phyloP scores from a whole-genome alignment of 92 coral and sea anemone species.

The Ricordea florida region DNA sequence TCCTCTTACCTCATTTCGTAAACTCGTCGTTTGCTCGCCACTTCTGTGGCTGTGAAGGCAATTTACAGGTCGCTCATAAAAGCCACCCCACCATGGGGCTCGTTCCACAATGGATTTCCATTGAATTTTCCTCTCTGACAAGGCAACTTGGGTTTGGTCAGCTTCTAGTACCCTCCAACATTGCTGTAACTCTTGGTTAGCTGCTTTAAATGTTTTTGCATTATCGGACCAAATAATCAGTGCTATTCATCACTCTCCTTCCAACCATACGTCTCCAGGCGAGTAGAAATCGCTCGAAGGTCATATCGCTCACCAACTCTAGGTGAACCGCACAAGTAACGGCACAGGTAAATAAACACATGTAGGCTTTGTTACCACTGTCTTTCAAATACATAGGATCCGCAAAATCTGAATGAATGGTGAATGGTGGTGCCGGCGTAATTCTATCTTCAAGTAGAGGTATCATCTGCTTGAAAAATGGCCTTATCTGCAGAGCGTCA shows the following conservation, averaged over 20 bases:
- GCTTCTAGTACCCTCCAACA: slow-evolving; percentile 27
- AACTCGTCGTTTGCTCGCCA: too few species aligned
- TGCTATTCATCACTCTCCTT: slow-evolving; percentile 52
- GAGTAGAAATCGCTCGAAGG: slow-evolving; percentile 8
- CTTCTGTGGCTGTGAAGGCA: too few species aligned
- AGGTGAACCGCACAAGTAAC: slow-evolving; percentile 46
- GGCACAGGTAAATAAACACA: slow-evolving; percentile 44
- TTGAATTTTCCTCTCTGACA: slow-evolving; percentile 27
- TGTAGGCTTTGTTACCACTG: slow-evolving; percentile 34
- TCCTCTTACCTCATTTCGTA: too few species aligned
- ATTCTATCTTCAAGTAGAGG: slow-evolving; percentile 42
- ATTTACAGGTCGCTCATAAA: slow-evolving; percentile 38
- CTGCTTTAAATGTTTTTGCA: slow-evolving; percentile 46
- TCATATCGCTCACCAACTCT: slow-evolving; percentile 37
- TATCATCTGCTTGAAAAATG: slow-evolving; percentile 36
- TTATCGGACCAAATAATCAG: slow-evolving; percentile 63
- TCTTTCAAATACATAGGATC: slow-evolving; percentile 45
- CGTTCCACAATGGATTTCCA: slow-evolving; percentile 23
- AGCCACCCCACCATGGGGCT: slow-evolving; percentile 47
- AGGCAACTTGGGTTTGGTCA: slow-evolving; percentile 16
- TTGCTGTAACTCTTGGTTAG: slow-evolving; percentile 21
- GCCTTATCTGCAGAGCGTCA: slow-evolving; percentile 22
- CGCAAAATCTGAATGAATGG: slow-evolving; percentile 44
- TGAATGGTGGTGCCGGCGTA: slow-evolving; percentile 43
- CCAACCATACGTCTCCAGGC: slow-evolving; percentile 38